These are phyloP conservation scores for Oncopodura yosiiana DNA, from an alignment of 1,140 invertebrate genomes.

Conservation along the genomic window DNA sequence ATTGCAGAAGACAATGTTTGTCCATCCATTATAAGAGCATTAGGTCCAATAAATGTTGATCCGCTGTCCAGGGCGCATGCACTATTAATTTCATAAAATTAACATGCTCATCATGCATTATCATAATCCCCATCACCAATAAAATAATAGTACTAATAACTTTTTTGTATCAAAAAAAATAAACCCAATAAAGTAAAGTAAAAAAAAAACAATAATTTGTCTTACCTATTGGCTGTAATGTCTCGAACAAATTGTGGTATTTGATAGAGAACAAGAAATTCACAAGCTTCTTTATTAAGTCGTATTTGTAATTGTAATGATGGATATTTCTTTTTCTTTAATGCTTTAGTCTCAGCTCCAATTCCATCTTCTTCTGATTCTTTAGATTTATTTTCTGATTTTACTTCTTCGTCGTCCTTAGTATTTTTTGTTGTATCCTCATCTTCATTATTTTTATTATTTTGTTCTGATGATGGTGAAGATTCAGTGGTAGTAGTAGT, in stretches of 20 bases:
- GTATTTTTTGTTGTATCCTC: constrained; percentile 79
- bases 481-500: constrained; percentile 46
- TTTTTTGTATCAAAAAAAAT: too few relatives aligned
- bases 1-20: constrained; percentile 83
- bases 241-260: constrained; percentile 69
- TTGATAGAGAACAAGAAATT: constrained; percentile 84
- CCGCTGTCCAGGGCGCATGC: constrained; percentile 34
- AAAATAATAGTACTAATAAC: neutral
- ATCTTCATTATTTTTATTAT: constrained; percentile 50
- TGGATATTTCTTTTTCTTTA: constrained; percentile 28
- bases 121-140: neutral
- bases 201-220: constrained; percentile 36
- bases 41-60: constrained; percentile 34
- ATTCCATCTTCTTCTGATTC: neutral
- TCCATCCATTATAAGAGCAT: constrained; percentile 65
- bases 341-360: too few relatives aligned
- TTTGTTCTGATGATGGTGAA: constrained; percentile 33
- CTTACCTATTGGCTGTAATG: constrained; percentile 45
- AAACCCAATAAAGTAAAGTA: constrained; percentile 1
- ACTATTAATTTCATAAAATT: constrained; percentile 18
- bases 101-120: neutral
- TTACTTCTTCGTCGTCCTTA: constrained; percentile 45
- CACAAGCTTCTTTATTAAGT: constrained; percentile 71
- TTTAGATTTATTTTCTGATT: constrained; percentile 4
- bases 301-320: constrained; percentile 27